Evolutionary conservation across 1,140 invertebrate genomes (phyloP).

Genomic region (Panagrolaimus sp.): DNA sequence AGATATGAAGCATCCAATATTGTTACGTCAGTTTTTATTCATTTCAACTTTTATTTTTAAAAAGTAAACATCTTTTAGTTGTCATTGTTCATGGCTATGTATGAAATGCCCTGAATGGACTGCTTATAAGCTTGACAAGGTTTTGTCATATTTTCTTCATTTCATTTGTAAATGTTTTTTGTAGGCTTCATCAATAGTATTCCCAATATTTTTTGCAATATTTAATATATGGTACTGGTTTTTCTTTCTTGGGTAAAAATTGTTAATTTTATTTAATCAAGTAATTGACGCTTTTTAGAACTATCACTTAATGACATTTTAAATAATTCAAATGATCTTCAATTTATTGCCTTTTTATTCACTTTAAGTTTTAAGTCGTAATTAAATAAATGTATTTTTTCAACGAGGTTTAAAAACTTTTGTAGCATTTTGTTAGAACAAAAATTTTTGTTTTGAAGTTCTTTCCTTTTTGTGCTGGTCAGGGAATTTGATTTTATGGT

Average conservation of each 20-base stretch:
- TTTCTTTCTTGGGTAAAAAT: constrained; percentile 50
- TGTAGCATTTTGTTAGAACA: too few relatives aligned
- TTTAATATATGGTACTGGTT: constrained; percentile 59
- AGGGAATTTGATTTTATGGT: too few relatives aligned
- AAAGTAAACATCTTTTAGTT: constrained; percentile 31
- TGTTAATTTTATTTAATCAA: too few relatives aligned
- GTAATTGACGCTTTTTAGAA: too few relatives aligned
- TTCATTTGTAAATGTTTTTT: constrained; percentile 18
- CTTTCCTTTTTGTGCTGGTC: too few relatives aligned
- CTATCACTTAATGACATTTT: too few relatives aligned
- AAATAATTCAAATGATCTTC: too few relatives aligned
- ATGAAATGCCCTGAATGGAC: constrained; percentile 51
- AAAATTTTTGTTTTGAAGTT: too few relatives aligned
- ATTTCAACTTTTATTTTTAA: not conserved
- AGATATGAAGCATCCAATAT: constrained; percentile 28
- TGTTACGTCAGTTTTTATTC: constrained; percentile 21
- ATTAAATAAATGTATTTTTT: too few relatives aligned
- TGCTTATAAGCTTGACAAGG: constrained; percentile 52
- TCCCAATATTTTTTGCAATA: constrained; percentile 46
- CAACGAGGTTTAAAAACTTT: too few relatives aligned
- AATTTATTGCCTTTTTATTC: too few relatives aligned
- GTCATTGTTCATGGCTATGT: constrained; percentile 51
- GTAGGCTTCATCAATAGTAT: constrained; percentile 49
- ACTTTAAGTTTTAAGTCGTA: too few relatives aligned
- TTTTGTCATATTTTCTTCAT: constrained; percentile 11